These are phyloP conservation scores for Clarias gariepinus DNA, from an alignment of 2,113 vertebrate species.

Conservation along the genomic window DNA sequence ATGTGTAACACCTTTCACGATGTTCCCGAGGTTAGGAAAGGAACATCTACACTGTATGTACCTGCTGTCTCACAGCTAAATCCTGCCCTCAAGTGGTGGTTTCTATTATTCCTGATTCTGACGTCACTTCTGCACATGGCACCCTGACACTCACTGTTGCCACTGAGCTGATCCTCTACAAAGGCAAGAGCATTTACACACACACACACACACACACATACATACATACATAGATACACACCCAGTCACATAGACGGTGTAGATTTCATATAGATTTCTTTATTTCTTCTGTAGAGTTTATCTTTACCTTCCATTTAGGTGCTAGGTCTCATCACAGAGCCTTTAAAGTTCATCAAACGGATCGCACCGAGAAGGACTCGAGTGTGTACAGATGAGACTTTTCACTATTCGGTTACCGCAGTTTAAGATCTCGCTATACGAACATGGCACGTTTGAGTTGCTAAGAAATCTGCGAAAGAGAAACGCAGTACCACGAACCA, in stretches of 20 bases:
- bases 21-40: background rate
- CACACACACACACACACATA: background rate
- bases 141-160: background rate
- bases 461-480: background rate
- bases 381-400: background rate
- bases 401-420: background rate
- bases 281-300: conserved; percentile 32
- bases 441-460: conserved; percentile 28
- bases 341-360: background rate
- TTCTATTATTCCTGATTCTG: background rate
- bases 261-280: conserved; percentile 27
- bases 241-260: background rate
- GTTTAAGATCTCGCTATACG: background rate
- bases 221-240: background rate
- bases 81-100: conserved; percentile 5
- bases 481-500: background rate
- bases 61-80: background rate
- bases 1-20: background rate
- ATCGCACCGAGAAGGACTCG: background rate
- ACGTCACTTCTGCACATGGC: too few species aligned
- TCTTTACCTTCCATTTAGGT: background rate
- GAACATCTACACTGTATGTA: background rate
- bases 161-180: background rate
- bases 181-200: background rate
- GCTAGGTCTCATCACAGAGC: background rate